phyloP scores from a whole-genome alignment of 2,113 vertebrate species.

The Cyprinodon brontotheroides region DNA sequence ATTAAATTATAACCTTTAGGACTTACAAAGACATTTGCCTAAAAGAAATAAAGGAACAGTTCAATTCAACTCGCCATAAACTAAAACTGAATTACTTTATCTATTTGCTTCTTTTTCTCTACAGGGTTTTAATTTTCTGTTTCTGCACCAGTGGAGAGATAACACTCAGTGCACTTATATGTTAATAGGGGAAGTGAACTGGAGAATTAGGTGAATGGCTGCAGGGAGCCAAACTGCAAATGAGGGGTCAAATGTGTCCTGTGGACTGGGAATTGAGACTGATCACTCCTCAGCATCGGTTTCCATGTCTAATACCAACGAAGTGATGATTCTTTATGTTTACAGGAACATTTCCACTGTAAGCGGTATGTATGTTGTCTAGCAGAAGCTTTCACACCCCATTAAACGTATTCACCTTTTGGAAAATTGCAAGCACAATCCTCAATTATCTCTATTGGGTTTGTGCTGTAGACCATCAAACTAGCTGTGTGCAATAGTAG shows the following conservation, averaged over 20 bases:
- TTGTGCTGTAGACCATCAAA: background rate
- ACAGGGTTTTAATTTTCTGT: constrained; percentile 15
- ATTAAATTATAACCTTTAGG: constrained; percentile 18
- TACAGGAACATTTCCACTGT: background rate
- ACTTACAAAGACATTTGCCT: background rate
- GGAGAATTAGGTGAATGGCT: constrained; percentile 15
- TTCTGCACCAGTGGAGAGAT: constrained; percentile 22
- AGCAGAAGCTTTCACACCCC: too few species aligned
- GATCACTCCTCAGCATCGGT: background rate
- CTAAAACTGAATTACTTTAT: background rate
- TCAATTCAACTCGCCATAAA: background rate
- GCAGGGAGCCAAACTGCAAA: constrained; percentile 9
- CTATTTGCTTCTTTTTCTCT: background rate
- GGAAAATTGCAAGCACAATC: background rate
- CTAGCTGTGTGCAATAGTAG: too few species aligned
- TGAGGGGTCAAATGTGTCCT: constrained; percentile 22
- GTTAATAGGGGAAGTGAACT: constrained; percentile 23
- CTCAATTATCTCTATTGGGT: background rate
- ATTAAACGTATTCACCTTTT: background rate
- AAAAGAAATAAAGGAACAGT: background rate
- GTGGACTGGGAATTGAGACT: constrained; percentile 4
- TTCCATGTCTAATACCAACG: background rate
- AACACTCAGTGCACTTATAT: constrained; percentile 16
- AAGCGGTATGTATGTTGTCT: background rate
- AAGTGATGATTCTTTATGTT: background rate